Evolutionary conservation across 2,888 invertebrate species (phyloP), one percentile per base, ranked within the genome.

Genomic region (Cantharis rustica): DNA sequence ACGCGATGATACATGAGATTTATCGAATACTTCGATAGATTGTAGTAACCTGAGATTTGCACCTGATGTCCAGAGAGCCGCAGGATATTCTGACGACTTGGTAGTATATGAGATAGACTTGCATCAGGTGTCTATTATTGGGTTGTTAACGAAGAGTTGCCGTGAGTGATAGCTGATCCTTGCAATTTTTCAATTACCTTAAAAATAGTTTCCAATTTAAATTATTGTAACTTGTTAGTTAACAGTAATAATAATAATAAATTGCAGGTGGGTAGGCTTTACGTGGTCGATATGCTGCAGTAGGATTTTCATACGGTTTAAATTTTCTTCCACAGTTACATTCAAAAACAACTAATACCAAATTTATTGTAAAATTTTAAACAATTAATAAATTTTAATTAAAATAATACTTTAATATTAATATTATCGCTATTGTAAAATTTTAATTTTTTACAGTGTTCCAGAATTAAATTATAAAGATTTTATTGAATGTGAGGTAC

Each of bases 131-230:
- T 84, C 84, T 82, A 75, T 81, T 79, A 77, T 81, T 73, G 80
- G 80, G 80, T 80, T 80, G 79, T 83, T 86, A 86, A 86, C 83
- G 85, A 86, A 84, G 81, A 77, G 86, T 86, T 86, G 86, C 86
- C 81, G 75, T 69, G 74, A 82, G 84, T 80, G 80, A 85, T 47
- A 47, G n/a, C 84, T 79, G 80, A 23, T 20, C 26, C 11, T 16
- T 7, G 13, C 16, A 20, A 20, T 64, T 17, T 17, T 64, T 64
- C 20, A 13, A 64, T 64, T 64, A 64, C 10, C 13, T 20, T 64
- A 64, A 15, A 13, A 64, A 64, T 64, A 64, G 16, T 64, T 64
- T 64, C n/a, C 16, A 13, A 17, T 16, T 20, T 64, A 64, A 16
- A 47, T 47, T 47, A n/a, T n/a, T 13, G 7, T 47, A 47, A 47